Evolutionary conservation across 2,113 vertebrate genomes (phyloP).

Genomic region (Maccullochella peelii): DNA sequence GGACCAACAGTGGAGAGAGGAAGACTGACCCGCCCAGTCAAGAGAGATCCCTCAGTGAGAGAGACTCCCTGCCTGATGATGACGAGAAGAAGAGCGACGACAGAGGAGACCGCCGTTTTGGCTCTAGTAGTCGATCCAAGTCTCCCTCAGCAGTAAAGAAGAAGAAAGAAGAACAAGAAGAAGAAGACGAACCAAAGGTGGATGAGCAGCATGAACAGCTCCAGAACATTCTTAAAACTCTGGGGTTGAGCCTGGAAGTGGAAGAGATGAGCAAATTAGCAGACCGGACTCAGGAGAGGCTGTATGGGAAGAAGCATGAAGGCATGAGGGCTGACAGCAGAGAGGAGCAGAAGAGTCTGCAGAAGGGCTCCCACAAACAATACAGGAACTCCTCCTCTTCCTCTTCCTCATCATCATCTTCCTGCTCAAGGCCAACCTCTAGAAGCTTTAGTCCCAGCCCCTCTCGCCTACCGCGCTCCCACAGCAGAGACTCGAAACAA

Average conservation of each 20-base stretch:
- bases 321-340: background rate
- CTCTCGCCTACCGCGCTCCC: background rate
- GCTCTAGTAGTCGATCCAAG: conserved; percentile 5
- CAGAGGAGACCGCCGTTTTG: background rate
- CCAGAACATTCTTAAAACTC: conserved; percentile 66
- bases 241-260: conserved; percentile 66
- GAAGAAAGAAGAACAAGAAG: conserved; percentile 4
- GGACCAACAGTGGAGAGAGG: conserved; percentile 2
- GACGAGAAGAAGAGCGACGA: background rate
- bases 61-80: background rate
- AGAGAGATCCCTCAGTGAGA: background rate
- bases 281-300: conserved; percentile 69
- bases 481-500: conserved; percentile 1
- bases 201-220: conserved; percentile 53
- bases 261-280: conserved; percentile 66
- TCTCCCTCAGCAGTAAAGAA: conserved; percentile 7
- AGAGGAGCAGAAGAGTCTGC: background rate
- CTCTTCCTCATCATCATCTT: conserved; percentile 12
- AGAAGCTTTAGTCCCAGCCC: conserved; percentile 33
- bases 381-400: conserved; percentile 26
- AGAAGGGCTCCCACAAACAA: background rate
- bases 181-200: background rate
- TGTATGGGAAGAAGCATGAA: conserved; percentile 62
- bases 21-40: background rate
- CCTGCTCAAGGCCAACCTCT: conserved; percentile 21